phyloP scores from a whole-genome alignment of 2,113 vertebrate genomes.

The Brachypodius melanocephalos region DNA sequence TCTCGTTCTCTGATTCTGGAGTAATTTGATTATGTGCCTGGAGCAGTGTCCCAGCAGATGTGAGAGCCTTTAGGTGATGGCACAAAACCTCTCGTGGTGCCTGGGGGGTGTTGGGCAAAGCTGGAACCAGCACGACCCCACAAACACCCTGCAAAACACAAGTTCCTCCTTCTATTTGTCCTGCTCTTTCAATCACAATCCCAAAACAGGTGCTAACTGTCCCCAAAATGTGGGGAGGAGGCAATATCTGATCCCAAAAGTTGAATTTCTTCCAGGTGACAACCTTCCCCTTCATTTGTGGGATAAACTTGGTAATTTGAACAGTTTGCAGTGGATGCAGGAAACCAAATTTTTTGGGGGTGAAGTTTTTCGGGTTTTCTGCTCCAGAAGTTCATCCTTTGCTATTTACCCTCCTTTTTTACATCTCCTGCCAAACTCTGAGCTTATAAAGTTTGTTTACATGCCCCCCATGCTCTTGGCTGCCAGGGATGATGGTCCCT shows the following conservation, averaged over 20 bases:
- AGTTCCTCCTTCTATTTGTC: fast-evolving
- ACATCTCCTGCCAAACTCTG: fast-evolving
- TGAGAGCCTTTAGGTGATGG: not conserved
- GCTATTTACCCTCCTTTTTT: not conserved
- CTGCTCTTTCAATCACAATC: fast-evolving
- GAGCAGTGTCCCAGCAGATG: constrained; percentile 13
- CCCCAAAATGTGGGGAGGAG: fast-evolving
- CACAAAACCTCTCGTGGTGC: not conserved
- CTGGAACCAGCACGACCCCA: not conserved
- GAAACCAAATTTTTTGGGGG: fast-evolving
- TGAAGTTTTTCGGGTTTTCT: not conserved
- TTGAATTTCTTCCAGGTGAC: not conserved
- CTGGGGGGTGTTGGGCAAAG: not conserved
- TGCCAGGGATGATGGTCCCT: not conserved
- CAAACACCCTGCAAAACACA: not conserved
- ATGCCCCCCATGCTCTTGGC: not conserved
- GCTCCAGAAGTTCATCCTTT: not conserved
- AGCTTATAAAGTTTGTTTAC: not conserved
- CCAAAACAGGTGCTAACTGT: fast-evolving
- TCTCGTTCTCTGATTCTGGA: constrained; percentile 48
- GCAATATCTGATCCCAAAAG: not conserved
- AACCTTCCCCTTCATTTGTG: not conserved
- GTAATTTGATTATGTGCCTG: constrained; percentile 60
- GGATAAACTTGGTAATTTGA: fast-evolving
- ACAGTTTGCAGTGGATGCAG: not conserved